Evolutionary conservation across 1,140 invertebrate species (phyloP), one percentile per base, ranked within the genome.

Genomic region (Drosophila chauvacae): DNA sequence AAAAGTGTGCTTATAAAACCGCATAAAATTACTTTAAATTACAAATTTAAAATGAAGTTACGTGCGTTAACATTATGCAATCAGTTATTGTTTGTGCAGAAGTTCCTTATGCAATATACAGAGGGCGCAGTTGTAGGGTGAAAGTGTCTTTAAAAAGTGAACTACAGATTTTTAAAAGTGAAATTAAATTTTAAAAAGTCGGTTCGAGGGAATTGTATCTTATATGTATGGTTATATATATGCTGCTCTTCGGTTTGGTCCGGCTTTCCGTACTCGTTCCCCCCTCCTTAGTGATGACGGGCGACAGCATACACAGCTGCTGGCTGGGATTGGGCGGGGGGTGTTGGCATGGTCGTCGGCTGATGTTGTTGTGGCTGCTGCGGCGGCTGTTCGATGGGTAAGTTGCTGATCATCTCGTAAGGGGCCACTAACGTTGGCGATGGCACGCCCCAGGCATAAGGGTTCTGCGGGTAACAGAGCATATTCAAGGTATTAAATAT

Each of bases 31-130:
- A 50, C 56, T 59, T 28, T 53, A 28, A 57, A 23, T 80, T 51
- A 84, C 81, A 85, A 50, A 64, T 81, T 81, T 85, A 84, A 84
- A 84, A 84, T 76, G 47, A 65, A 75, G 39, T 75, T 65, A 35
- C 23, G 30, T 55, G 18, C 3, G 20, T 66, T 77, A 59, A 48
- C 41, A 33, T 56, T 71, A 53, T 71, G 77, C 77, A 42, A 45
- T 75, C 44, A 53, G 28, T 33, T 57, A 33, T 57, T 20, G 13
- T 23, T 10, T 33, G 4, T 75, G n/a, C 42, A 35, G 9, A 57
- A 23, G 44, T 28, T 26, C 28, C 28, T 45, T 55, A 30, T 44
- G n/a, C 13, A 41, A 14, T 66, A 48, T 50, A 37, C 28, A 18
- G n/a, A 30, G 30, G 48, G 35, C 44, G 48, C 26, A 23, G 37